Conservation (phyloP, 2,113 vertebrate genomes). For the Coregonus clupeaformis region DNA sequence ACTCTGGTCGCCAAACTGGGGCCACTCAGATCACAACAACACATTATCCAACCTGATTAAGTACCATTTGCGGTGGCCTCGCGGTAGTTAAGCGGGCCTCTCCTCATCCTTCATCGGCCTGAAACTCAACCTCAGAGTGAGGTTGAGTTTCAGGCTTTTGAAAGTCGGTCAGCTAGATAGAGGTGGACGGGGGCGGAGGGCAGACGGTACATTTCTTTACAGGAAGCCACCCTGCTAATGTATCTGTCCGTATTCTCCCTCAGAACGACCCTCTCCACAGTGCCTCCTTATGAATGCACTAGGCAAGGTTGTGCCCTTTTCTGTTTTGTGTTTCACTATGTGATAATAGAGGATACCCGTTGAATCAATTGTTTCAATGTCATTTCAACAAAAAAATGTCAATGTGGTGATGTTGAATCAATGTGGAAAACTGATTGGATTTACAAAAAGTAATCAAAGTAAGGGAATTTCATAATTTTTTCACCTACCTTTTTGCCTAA, state of each 20-base stretch:
- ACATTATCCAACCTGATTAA: conserved; percentile 77
- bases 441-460: too few relatives aligned
- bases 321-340: conserved; percentile 36
- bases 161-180: conserved; percentile 44
- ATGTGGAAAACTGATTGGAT: too few relatives aligned
- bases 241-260: conserved; percentile 30
- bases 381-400: too few relatives aligned
- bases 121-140: conserved; percentile 65
- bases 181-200: conserved; percentile 37
- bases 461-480: too few relatives aligned
- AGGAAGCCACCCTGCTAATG: conserved; percentile 56
- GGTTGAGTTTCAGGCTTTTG: conserved; percentile 44
- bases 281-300: conserved; percentile 18
- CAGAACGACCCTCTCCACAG: conserved; percentile 37
- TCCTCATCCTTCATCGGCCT: conserved; percentile 36
- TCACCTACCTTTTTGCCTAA: too few relatives aligned
- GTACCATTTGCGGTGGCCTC: conserved; percentile 71
- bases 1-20: conserved; percentile 67
- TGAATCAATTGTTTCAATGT: too few relatives aligned
- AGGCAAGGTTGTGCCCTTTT: conserved; percentile 37
- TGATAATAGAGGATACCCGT: conserved; percentile 18
- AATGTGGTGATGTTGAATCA: too few relatives aligned
- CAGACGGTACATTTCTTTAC: conserved; percentile 63
- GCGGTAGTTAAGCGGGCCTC: conserved; percentile 61
- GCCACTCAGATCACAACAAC: conserved; percentile 74